phyloP scores from a whole-genome alignment of 2,797 vertebrate species.

The Platyrinchus mystaceus region DNA sequence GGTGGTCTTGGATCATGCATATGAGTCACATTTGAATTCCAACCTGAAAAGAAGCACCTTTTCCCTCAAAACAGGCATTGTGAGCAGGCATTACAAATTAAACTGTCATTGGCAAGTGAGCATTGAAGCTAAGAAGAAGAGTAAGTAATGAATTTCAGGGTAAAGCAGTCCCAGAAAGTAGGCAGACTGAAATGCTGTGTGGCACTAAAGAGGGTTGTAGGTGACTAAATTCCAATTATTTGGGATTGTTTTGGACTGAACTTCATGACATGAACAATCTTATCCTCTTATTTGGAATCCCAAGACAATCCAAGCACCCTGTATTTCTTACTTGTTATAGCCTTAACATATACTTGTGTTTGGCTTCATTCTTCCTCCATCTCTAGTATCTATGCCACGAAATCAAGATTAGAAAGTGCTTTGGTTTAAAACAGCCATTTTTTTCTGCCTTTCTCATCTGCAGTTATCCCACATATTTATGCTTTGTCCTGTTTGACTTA shows the following conservation, averaged over 20 bases:
- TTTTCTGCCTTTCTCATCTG: neutral
- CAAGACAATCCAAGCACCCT: neutral
- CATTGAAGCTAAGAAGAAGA: neutral
- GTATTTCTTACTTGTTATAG: neutral
- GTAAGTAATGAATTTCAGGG: neutral
- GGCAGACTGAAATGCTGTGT: neutral
- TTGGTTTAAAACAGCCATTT: fast-evolving
- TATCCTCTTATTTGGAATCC: neutral
- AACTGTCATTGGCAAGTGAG: neutral
- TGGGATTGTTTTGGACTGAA: neutral
- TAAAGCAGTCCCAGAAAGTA: neutral
- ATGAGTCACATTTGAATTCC: neutral
- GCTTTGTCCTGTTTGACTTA: neutral
- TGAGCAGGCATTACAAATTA: neutral
- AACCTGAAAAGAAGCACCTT: neutral
- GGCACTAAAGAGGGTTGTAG: neutral
- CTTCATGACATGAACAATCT: neutral
- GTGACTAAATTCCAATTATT: neutral
- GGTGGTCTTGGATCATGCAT: neutral
- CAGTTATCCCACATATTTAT: neutral
- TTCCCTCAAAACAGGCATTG: neutral
- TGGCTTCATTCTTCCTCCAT: neutral
- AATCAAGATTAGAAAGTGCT: neutral
- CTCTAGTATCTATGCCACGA: neutral
- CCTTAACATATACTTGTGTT: neutral